These are phyloP conservation scores for Agelaius tricolor DNA, from an alignment of 2,113 vertebrate species.

Conservation along the genomic window DNA sequence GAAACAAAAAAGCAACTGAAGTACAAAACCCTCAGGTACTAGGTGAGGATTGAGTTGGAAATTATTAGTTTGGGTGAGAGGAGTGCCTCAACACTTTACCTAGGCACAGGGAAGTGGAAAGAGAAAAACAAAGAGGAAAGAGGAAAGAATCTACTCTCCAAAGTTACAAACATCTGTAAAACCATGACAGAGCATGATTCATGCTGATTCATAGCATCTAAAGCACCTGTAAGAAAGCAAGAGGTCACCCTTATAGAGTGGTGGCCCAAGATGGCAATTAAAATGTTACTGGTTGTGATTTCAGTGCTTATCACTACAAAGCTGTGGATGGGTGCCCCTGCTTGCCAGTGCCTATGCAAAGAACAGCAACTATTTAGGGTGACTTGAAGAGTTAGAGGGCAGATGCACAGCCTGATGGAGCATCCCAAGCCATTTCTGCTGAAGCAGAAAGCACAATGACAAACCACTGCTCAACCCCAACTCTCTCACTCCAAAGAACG, in stretches of 20 bases:
- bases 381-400: background rate
- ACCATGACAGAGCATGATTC: background rate
- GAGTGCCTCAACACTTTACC: background rate
- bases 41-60: background rate
- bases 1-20: background rate
- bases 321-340: fast-evolving
- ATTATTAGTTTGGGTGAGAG: background rate
- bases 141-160: background rate
- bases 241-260: background rate
- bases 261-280: background rate
- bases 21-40: background rate
- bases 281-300: background rate
- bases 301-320: background rate
- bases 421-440: background rate
- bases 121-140: background rate
- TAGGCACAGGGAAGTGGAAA: background rate
- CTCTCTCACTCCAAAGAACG: background rate
- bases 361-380: background rate
- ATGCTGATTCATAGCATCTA: background rate
- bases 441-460: background rate
- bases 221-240: background rate
- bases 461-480: background rate
- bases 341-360: background rate
- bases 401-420: background rate
- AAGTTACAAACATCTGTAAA: background rate